Evolutionary conservation across 1,140 invertebrate genomes (phyloP), one percentile per base, ranked within the genome.

Genomic region (Ostrea edulis): DNA sequence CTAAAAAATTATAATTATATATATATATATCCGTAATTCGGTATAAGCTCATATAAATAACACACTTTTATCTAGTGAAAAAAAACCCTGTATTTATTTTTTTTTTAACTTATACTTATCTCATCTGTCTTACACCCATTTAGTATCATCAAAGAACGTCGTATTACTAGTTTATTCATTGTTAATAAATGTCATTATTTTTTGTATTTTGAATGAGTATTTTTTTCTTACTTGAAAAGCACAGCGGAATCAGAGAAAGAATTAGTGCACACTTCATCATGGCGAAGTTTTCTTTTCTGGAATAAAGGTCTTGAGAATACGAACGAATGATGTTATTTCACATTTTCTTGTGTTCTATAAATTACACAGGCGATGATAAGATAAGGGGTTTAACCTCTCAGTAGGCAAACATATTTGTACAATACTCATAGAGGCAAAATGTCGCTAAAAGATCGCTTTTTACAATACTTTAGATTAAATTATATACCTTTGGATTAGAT

Each of bases 191-290:
- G n/a, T n/a, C n/a, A 58, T 58, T 20, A 3, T 62, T 62, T 62
- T 62, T 17, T 20, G 20, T 20, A 62, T 62, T n/a, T 20, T 62
- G 7, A 2, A 20, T 17, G 7, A 17, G 17, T 62, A 62, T 17
- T 9, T 17, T 62, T 20, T n/a, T 20, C 68, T 77, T 77, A 77
- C 68, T 77, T 77, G 68, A 77, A 29, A 77, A 77, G 68, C 68
- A 77, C 68, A 77, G 68, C 9, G 25, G 68, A 77, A 77, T 17
- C 8, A 77, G 35, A 29, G 17, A 22, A 4, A 77, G 68, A 14
- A 77, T 2, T 35, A 77, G 8, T 25, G 14, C 68, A 77, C 22
- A 22, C 25, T 77, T 77, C 68, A 77, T 77, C 7, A 14, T 62
- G 17, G 0, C 14, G 68, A 9, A 22, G 55, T 17, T 62, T 77